Base-by-base conservation (phyloP, 2,888 invertebrate species). In the Horisme vitalbata region DNA sequence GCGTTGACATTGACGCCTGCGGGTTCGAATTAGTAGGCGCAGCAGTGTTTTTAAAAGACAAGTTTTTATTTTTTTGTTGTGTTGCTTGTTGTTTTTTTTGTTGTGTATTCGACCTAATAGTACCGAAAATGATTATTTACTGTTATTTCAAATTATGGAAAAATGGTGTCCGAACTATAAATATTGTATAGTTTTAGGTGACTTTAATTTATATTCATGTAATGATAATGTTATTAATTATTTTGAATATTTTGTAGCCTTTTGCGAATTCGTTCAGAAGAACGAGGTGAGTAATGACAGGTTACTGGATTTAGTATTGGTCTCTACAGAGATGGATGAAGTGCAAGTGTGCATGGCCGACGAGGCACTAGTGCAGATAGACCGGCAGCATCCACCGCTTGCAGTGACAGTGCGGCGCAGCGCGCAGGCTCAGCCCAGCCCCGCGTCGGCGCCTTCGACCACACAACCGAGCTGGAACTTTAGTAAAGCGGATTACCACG, bases 61-160 rank as follows among this genome's bases (percentile, higher is more conserved):
- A 15, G 15, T 15, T 15, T 15, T 26, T 55, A 15, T 47, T 56
- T 51, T 34, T 54, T 7, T 49, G 41, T 45, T 55, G 54, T 30
- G 48, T 58, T 6, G 37, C 55, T 6, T 61, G 57, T 24, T n/a
- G n/a, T n/a, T n/a, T n/a, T n/a, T n/a, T n/a, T n/a, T n/a, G n/a
- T n/a, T n/a, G n/a, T n/a, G n/a, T n/a, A 61, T 61, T 12, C 61
- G 58, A 3, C 61, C 61, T 1, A 36, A 24, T n/a, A 48, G 53
- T 51, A 44, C 12, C 35, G 54, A 56, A 21, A 30, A 36, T 18
- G 56, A 59, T 8, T 59, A 54, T 23, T 43, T 55, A 47, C 12
- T 48, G 8, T 45, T 61, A 28, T 61, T 57, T 49, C 35, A 31
- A 20, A 52, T 49, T 20, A 37, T 58, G 23, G 54, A 61, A 50